Conservation (phyloP, 2,113 vertebrate genomes). For the Sinocyclocheilus anophthalmus region DNA sequence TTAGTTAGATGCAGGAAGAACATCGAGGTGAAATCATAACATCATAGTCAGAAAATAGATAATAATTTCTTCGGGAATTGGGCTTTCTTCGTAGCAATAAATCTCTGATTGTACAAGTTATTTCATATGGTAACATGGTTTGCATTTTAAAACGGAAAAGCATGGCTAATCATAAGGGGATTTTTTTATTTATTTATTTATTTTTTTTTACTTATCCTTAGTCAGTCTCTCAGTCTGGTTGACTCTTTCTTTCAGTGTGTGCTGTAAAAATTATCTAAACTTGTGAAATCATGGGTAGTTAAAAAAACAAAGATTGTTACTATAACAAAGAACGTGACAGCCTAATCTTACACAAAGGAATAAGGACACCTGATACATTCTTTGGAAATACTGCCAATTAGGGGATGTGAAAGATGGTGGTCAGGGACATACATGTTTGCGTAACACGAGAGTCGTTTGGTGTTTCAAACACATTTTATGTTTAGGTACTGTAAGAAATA, state of each 20-base stretch:
- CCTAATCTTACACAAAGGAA: neutral
- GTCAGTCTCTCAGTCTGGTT: neutral
- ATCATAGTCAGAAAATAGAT: neutral
- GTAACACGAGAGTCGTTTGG: neutral
- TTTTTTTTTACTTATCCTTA: neutral
- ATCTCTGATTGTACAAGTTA: neutral
- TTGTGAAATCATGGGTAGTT: neutral
- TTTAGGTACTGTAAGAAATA: neutral
- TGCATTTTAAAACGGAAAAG: neutral
- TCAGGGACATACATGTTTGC: neutral
- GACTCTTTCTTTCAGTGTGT: neutral
- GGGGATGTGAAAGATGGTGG: slow-evolving; percentile 20
- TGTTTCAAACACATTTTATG: neutral
- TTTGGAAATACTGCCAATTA: slow-evolving; percentile 45
- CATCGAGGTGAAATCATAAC: neutral
- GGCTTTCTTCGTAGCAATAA: too few species aligned
- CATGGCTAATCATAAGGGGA: neutral
- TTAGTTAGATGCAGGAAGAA: neutral
- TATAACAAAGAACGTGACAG: neutral
- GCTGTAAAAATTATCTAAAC: neutral
- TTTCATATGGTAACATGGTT: neutral
- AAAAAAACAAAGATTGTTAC: neutral
- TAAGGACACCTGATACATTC: neutral
- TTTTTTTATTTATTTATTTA: too few species aligned
- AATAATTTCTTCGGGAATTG: neutral